Conservation (phyloP, 2,888 invertebrate species). For the Chymomyza fuscimana region DNA sequence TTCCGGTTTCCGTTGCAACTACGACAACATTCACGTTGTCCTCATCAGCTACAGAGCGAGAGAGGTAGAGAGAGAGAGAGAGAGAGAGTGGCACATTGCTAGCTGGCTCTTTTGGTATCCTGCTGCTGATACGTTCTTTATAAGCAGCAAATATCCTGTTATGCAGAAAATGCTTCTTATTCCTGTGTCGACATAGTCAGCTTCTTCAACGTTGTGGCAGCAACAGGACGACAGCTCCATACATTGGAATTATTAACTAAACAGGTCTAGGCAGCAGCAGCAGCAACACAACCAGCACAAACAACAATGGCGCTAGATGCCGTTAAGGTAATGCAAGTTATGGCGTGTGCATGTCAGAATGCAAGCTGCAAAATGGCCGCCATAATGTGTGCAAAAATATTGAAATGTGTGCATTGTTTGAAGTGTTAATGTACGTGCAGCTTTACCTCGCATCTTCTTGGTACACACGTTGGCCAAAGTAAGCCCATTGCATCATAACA, state of each 20-base stretch:
- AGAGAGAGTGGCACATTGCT: neutral
- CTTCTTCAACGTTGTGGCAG: slow-evolving; percentile 1
- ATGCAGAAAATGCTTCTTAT: slow-evolving; percentile 56
- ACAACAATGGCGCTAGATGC: slow-evolving; percentile 19
- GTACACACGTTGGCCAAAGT: neutral
- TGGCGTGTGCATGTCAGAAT: slow-evolving; percentile 26
- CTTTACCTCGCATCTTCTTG: neutral
- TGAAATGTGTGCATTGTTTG: slow-evolving; percentile 52
- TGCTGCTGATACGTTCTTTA: slow-evolving; percentile 48
- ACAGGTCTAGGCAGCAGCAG: slow-evolving; percentile 32
- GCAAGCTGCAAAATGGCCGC: slow-evolving; percentile 40
- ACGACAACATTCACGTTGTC: slow-evolving; percentile 45
- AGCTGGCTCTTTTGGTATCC: neutral
- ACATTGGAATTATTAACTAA: slow-evolving; percentile 74
- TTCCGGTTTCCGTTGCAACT: slow-evolving; percentile 73
- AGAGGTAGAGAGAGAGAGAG: too few relatives aligned
- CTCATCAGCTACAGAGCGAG: neutral
- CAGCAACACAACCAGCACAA: slow-evolving; percentile 8
- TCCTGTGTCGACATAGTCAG: slow-evolving; percentile 38
- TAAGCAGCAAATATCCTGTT: slow-evolving; percentile 67
- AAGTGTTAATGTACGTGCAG: slow-evolving; percentile 21
- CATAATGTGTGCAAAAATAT: slow-evolving; percentile 50
- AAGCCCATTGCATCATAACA: slow-evolving; percentile 37
- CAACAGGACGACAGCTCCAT: slow-evolving; percentile 43
- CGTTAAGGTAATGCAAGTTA: slow-evolving; percentile 53